Evolutionary conservation across 2,113 vertebrate genomes (phyloP).

Genomic region (Xerus inauris): DNA sequence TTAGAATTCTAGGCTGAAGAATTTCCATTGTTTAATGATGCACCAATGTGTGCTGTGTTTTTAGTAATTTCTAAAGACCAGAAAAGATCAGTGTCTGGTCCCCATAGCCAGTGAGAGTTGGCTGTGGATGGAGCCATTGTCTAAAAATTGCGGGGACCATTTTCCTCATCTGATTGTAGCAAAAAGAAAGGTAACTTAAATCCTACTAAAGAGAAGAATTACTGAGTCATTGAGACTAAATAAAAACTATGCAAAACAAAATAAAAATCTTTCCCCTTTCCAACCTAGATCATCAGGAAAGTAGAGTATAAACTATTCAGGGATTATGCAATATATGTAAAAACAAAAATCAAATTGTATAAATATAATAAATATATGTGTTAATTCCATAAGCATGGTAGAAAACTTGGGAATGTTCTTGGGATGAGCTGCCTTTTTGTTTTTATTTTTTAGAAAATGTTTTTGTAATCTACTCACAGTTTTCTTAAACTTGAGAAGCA

Average conservation of each 20-base stretch:
- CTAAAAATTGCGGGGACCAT: neutral
- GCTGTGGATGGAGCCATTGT: neutral
- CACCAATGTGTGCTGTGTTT: neutral
- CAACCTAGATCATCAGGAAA: neutral
- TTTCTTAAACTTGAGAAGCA: slow-evolving; percentile 2
- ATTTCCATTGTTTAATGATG: neutral
- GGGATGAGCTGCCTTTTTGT: neutral
- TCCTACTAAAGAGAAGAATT: neutral
- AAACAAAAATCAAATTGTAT: neutral
- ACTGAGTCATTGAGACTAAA: neutral
- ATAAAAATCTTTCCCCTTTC: neutral
- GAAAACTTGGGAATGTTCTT: neutral
- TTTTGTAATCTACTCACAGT: neutral
- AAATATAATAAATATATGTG: neutral
- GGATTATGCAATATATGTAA: neutral
- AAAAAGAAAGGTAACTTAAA: neutral
- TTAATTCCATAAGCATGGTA: neutral
- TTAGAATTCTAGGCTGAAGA: neutral
- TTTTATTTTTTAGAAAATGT: neutral
- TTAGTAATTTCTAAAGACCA: neutral
- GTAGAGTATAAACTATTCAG: neutral
- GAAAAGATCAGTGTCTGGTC: neutral
- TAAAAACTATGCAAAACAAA: neutral
- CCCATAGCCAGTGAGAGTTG: neutral
- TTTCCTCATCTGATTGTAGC: neutral